A percentile compares a stretch with the other conserved stretches of the same genome.
phyloP scores from a whole-genome alignment of 2,888 invertebrate genomes.

The Beris chalybata region DNA sequence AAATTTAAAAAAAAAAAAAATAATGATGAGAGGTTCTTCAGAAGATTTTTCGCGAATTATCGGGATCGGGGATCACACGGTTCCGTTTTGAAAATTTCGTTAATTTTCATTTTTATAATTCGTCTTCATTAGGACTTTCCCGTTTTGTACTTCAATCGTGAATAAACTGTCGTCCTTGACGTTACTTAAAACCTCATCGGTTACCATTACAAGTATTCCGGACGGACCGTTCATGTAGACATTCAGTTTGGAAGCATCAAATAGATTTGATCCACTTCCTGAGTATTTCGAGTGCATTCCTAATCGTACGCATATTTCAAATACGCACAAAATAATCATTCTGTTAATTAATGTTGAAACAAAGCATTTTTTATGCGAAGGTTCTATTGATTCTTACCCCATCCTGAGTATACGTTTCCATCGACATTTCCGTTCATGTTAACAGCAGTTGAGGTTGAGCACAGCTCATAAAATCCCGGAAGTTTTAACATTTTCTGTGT shows the following conservation, averaged over 20 bases:
- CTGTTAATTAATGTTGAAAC: conserved; percentile 28
- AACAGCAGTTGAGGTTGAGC: conserved; percentile 43
- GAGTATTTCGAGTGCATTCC: conserved; percentile 55
- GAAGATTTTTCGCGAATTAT: conserved; percentile 5
- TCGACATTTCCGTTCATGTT: conserved; percentile 46
- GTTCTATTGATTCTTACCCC: conserved; percentile 39
- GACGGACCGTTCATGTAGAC: conserved; percentile 81
- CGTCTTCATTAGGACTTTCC: conserved; percentile 58
- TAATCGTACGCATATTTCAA: conserved; percentile 30
- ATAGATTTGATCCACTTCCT: conserved; percentile 55
- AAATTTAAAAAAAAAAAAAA: neutral
- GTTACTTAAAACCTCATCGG: conserved; percentile 82
- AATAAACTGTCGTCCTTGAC: conserved; percentile 79
- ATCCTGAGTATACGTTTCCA: conserved; percentile 40
- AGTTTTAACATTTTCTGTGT: conserved; percentile 65
- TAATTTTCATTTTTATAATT: conserved; percentile 52
- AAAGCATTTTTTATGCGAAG: neutral
- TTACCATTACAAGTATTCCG: conserved; percentile 80
- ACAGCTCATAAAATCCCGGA: conserved; percentile 58
- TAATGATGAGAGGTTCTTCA: conserved; percentile 8
- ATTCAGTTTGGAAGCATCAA: conserved; percentile 60
- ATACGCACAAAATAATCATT: conserved; percentile 22
- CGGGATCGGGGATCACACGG: neutral
- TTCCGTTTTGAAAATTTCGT: neutral
- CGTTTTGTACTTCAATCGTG: conserved; percentile 61